A percentile compares a stretch with the other conserved stretches of the same genome.
Conservation (phyloP, 2,888 invertebrate species). For the Cantharis lateralis region DNA sequence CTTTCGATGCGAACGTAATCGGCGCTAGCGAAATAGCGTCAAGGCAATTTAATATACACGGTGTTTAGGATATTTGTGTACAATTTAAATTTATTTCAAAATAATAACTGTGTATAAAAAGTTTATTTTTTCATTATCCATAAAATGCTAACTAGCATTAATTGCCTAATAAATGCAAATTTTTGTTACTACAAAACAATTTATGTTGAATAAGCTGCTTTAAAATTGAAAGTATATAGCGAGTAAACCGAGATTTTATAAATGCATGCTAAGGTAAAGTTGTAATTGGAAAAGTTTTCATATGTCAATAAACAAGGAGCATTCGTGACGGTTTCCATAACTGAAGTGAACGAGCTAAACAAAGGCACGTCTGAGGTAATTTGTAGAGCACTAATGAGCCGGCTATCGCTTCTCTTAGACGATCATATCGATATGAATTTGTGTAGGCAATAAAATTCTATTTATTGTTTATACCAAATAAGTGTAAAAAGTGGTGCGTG, state of each 20-base stretch:
- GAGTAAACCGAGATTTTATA: slow-evolving; percentile 14
- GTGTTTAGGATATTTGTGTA: not conserved
- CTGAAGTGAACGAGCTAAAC: slow-evolving; percentile 39
- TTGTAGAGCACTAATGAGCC: slow-evolving; percentile 46
- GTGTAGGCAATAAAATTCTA: slow-evolving; percentile 44
- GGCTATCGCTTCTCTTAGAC: slow-evolving; percentile 42
- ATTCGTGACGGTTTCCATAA: slow-evolving; percentile 44
- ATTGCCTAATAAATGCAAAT: not conserved
- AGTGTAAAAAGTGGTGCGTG: slow-evolving; percentile 39
- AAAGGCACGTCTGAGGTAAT: slow-evolving; percentile 38
- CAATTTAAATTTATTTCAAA: not conserved
- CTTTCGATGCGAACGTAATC: too few relatives aligned
- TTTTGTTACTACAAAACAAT: slow-evolving; percentile 7
- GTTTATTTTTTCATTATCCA: not conserved
- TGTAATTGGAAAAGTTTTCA: slow-evolving; percentile 49
- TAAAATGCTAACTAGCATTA: not conserved
- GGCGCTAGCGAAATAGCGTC: too few relatives aligned
- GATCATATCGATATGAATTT: slow-evolving; percentile 47
- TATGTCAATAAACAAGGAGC: slow-evolving; percentile 45
- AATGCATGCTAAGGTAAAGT: slow-evolving; percentile 35
- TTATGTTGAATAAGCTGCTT: slow-evolving; percentile 20
- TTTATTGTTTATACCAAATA: slow-evolving; percentile 38
- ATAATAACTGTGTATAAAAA: not conserved
- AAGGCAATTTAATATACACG: too few relatives aligned
- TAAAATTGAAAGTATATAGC: slow-evolving; percentile 17